Base-by-base conservation (phyloP, 2,113 vertebrate species). In the Odontophorus gujanensis region DNA sequence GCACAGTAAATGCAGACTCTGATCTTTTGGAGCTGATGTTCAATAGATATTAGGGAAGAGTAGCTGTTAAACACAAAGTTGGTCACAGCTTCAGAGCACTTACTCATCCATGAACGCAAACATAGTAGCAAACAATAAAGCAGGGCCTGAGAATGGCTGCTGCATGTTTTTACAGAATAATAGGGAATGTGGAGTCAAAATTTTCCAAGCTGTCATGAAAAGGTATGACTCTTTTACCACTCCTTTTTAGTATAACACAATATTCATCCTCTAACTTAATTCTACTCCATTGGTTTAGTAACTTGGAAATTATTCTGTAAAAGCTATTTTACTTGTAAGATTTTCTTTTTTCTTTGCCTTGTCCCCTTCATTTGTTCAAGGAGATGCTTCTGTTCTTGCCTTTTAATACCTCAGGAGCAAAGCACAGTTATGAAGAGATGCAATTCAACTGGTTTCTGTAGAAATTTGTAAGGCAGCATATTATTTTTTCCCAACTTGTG, bases 101-200 rank as follows among this genome's bases (percentile, higher is more conserved):
- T 89, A 85, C 45, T 94, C 1, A 0, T 58, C 62, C 81, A 24
- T 76, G 66, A 90, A 84, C 4, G 20, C 0, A 4, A 79, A 66
- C 81, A 87, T 11, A 80, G 50, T 34, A 82, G 61, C 15, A 69
- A 65, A 86, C 40, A 95, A 88, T 94, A 45, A 94, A 90, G 66
- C 16, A n/a, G 16, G 22, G 50, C 79, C 75, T 81, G 81, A 92
- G 87, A 91, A 81, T 21, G 76, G 24, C 65, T 87, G 50, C 58
- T 42, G 24, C 45, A 24, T 20, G 62, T 66, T 94, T 88, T 85
- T 50, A 58, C 53, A 90, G 78, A 86, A 90, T 11, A 16, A 38
- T 69, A 34, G 69, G n/a, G 58, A 65, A 89, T 16, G 36, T 79
- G 30, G 32, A 82, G 28, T 79, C 36, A 79, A 92, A 94, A 84